phyloP scores from a whole-genome alignment of 1,140 invertebrate genomes.

The Sipha flava region DNA sequence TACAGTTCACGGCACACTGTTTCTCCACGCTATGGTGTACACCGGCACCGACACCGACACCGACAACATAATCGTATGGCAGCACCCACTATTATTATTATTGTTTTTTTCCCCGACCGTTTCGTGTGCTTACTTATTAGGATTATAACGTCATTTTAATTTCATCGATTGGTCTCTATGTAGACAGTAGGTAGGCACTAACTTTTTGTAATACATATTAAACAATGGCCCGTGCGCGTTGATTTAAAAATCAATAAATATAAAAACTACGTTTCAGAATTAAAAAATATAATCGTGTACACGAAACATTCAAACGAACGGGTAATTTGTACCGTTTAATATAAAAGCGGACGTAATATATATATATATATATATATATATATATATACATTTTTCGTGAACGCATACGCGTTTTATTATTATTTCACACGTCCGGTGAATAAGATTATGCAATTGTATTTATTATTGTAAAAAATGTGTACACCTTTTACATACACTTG shows the following conservation, averaged over 20 bases:
- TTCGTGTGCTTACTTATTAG: background rate
- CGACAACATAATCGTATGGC: conserved; percentile 11
- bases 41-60: conserved; percentile 4
- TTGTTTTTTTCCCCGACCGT: conserved; percentile 25
- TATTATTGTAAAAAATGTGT: no score
- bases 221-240: background rate
- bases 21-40: background rate
- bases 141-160: background rate
- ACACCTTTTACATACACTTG: background rate
- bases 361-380: no score
- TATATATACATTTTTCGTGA: no score
- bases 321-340: no score
- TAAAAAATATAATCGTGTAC: no score
- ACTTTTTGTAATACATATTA: background rate
- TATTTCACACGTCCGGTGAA: no score
- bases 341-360: no score
- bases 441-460: no score
- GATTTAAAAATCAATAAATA: no score
- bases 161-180: background rate
- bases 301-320: no score
- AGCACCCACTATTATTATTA: conserved; percentile 27
- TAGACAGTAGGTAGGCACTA: background rate
- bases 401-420: no score
- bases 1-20: conserved; percentile 28
- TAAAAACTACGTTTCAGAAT: no score